These are phyloP conservation scores for Habroteleia sp. DNA, from an alignment of 2,888 invertebrate genomes.

Conservation along the genomic window DNA sequence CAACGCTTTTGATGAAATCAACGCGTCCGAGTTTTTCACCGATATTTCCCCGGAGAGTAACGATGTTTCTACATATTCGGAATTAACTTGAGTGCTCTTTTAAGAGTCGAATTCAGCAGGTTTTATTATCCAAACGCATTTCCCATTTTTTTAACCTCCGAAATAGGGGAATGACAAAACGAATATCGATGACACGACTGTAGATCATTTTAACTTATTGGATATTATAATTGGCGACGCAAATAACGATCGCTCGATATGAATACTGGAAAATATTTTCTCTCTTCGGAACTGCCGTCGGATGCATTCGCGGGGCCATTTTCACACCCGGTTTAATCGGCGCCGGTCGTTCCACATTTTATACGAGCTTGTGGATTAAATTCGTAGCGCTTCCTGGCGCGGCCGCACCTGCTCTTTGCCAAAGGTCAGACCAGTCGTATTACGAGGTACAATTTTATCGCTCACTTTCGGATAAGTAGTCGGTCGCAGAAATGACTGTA, in stretches of 20 bases:
- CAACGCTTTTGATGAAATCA: conserved; percentile 30
- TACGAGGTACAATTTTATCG: conserved; percentile 47
- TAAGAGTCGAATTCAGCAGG: conserved; percentile 45
- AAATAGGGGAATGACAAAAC: conserved; percentile 11
- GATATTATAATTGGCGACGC: conserved; percentile 15
- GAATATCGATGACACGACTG: conserved; percentile 2
- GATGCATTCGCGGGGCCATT: conserved; percentile 68
- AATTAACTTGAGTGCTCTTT: conserved; percentile 56
- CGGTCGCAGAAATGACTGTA: conserved; percentile 33
- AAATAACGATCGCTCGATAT: conserved; percentile 27
- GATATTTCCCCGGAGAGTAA: conserved; percentile 54
- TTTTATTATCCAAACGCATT: conserved; percentile 51
- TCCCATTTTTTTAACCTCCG: conserved; percentile 26
- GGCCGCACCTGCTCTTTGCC: conserved; percentile 39
- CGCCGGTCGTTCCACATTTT: conserved; percentile 67
- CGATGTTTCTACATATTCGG: conserved; percentile 50
- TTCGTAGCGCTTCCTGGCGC: conserved; percentile 61
- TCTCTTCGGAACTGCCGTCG: conserved; percentile 65
- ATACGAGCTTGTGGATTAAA: conserved; percentile 71
- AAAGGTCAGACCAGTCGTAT: conserved; percentile 40
- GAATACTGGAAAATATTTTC: too few relatives aligned
- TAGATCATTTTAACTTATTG: conserved; percentile 7
- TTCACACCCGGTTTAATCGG: conserved; percentile 70
- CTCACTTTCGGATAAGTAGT: conserved; percentile 49
- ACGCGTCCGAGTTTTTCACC: conserved; percentile 7